Evolutionary conservation across 2,888 invertebrate genomes (phyloP), one percentile per base, ranked within the genome.

Genomic region (Saturnia japonica): DNA sequence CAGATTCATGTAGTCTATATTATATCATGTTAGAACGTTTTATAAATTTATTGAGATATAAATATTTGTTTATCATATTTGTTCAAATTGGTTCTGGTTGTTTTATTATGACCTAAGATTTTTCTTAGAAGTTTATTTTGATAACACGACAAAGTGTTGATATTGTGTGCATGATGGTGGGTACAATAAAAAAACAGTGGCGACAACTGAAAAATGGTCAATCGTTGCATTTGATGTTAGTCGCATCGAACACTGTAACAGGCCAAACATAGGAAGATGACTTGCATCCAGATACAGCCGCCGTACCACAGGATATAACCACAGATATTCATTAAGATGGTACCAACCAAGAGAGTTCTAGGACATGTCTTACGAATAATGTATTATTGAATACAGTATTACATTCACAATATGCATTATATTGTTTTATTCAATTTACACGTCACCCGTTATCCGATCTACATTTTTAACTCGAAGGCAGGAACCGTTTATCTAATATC

Each of bases 401-500:
- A 9, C 14, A 1, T 60, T 28, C 14, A 51, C 19, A 51, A 19
- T 51, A 19, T 51, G 1, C 14, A 60, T 14, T 54, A 60, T 28
- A 60, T 60, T 60, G 25, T 60, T 60, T 60, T 25, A 14, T 60
- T 28, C 57, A 22, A 45, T n/a, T 43, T 43, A 43, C 4, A 68
- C 68, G 6, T 28, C 45, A 19, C n/a, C n/a, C n/a, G 68, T 68
- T 25, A 40, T 34, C 22, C 40, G 34, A 34, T 40, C 34, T 51
- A 68, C 7, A 19, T 28, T 54, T 45, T n/a, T 54, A 47, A 68
- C 57, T 28, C 28, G 28, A 9, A 28, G 6, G 45, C 57, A 67
- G 70, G 68, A 70, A 70, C 72, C 73, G 70, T 74, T 79, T 76
- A 77, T 76, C 72, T 77, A 77, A 77, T 79, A 76, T 71, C n/a